Evolutionary conservation across 1,140 invertebrate species (phyloP).

Genomic region (Zaprionus vittiger): DNA sequence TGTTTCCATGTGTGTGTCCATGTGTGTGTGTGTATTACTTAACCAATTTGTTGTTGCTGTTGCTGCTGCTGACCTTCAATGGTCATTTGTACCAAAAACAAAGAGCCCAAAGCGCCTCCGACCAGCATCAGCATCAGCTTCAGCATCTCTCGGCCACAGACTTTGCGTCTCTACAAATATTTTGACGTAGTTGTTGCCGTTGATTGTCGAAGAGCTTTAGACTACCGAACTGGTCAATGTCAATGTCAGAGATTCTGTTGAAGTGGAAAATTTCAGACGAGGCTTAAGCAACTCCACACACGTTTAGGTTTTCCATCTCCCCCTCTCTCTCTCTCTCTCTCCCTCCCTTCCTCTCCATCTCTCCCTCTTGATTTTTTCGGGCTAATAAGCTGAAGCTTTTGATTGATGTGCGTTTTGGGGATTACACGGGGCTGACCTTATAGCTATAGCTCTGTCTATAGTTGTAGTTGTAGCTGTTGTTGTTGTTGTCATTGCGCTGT

Average conservation of each 20-base stretch:
- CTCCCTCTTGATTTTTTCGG: conserved; percentile 28
- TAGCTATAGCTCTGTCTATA: conserved; percentile 25
- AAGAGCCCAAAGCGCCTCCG: conserved; percentile 45
- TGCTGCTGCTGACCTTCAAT: conserved; percentile 69
- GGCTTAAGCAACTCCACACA: conserved; percentile 23
- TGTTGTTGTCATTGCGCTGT: conserved; percentile 31
- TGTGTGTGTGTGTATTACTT: conserved; percentile 53
- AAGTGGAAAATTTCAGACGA: conserved; percentile 70
- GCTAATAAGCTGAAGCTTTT: conserved; percentile 50
- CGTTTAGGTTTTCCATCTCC: neutral
- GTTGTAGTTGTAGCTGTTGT: conserved; percentile 2
- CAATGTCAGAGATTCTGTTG: conserved; percentile 76
- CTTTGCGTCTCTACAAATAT: conserved; percentile 70
- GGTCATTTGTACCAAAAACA: conserved; percentile 74
- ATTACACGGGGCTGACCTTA: conserved; percentile 72
- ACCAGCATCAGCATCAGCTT: conserved; percentile 16
- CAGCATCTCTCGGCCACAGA: conserved; percentile 22
- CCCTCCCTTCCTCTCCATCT: too few species aligned
- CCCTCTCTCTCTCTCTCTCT: too few species aligned
- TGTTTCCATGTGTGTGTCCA: conserved; percentile 10
- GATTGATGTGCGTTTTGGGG: conserved; percentile 74
- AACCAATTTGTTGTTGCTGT: conserved; percentile 73
- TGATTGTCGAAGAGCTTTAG: neutral
- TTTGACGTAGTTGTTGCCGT: conserved; percentile 63
- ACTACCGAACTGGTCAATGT: conserved; percentile 66